Evolutionary conservation across 2,113 vertebrate species (phyloP), one percentile per base, ranked within the genome.

Genomic region (Pseudorectes ferrugineus): DNA sequence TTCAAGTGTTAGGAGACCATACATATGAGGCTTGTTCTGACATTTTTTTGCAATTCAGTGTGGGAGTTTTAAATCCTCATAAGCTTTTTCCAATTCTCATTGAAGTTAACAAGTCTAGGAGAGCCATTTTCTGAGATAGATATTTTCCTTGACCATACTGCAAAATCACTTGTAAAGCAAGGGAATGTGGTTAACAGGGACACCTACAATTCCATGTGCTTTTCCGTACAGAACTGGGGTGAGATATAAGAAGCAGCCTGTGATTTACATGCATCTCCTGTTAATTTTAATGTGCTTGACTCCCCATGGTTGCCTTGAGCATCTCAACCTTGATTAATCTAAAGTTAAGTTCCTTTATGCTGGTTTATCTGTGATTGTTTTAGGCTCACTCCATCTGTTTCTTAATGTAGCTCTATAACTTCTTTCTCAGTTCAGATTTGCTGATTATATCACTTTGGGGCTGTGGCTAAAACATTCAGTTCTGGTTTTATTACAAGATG

Each of bases 321-420:
- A 92, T 79, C 88, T 80, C 89, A 92, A 75, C 68, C 74, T 76
- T 63, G 71, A 85, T 86, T 92, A 95, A 78, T 85, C 42, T 45
- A 9, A 74, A 92, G 62, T 80, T 96, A 76, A 83, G 9, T 71
- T 94, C 71, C 42, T 84, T 95, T 92, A 36, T 82, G 46, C 88
- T 72, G 38, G 45, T 4, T 89, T 96, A 85, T 96, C 67, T 63
- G 35, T 61, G 52, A 74, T 93, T 92, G 66, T 86, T 95, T 92
- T 89, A 66, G 46, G 42, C 45, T 93, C 61, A 43, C 77, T 92
- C 86, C 83, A 67, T 95, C 80, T 76, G 62, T 51, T 95, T 62
- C 81, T 85, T 90, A 91, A 78, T 95, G 62, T 93, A 72, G 61
- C 43, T 68, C 54, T 88, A 0, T 88, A 94, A 83, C 71, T 52